Evolutionary conservation across 2,888 invertebrate genomes (phyloP).

Genomic region (Parelbella ahira): DNA sequence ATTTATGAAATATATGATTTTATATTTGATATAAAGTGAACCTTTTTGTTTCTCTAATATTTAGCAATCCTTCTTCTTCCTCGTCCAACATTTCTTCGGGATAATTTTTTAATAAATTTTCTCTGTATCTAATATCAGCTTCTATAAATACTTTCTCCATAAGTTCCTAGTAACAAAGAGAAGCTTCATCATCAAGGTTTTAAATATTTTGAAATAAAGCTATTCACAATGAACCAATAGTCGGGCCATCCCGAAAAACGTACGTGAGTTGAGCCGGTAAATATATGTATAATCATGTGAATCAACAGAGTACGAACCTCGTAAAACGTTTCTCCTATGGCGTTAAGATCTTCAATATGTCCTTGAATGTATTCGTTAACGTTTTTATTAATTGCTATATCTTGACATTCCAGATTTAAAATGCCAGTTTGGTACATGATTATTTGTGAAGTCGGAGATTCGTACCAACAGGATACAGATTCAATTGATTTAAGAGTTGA

Average conservation of each 20-base stretch:
- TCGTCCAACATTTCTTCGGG: constrained; percentile 31
- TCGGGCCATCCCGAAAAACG: no score
- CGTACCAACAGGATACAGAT: constrained; percentile 81
- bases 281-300: no score
- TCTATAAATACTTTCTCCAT: constrained; percentile 43
- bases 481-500: constrained; percentile 82
- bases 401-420: constrained; percentile 58
- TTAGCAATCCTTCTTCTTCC: constrained; percentile 34
- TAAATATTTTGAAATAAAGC: background rate
- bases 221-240: background rate
- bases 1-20: background rate
- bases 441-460: constrained; percentile 71
- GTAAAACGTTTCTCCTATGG: constrained; percentile 45
- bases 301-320: constrained; percentile 41
- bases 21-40: constrained; percentile 23
- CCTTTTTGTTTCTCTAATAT: constrained; percentile 51
- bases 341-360: constrained; percentile 57
- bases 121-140: constrained; percentile 10
- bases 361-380: constrained; percentile 51
- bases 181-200: background rate
- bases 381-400: constrained; percentile 51
- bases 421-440: constrained; percentile 52
- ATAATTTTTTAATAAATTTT: constrained; percentile 31
- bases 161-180: constrained; percentile 41
- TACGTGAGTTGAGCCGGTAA: no score